Base-by-base conservation (phyloP, 2,888 invertebrate species). In the Eristalinus sepulchralis region DNA sequence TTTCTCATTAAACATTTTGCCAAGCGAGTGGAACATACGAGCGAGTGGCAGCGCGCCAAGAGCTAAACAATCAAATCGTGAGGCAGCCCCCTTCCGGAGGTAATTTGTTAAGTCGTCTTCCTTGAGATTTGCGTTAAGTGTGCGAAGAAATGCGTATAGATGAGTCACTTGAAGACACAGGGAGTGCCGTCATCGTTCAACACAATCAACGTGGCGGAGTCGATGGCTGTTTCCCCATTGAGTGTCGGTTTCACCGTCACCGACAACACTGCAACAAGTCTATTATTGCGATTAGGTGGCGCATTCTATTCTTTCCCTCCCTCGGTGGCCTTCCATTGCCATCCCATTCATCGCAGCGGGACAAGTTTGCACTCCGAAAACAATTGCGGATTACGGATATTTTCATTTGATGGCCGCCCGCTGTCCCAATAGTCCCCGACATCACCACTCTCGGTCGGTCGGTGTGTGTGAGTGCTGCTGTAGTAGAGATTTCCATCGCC, bases 191-290 rank as follows among this genome's bases (percentile, higher is more conserved):
- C 27, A 17, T 20, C 17, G 47, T 47, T 22, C 33, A 33, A 22
- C 13, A 22, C 13, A 64, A 17, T 39, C 27, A n/a, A 20, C 33
- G 33, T 11, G 39, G 47, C 47, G 24, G 47, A 20, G 27, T 6
- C 36, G n/a, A n/a, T n/a, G n/a, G n/a, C n/a, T n/a, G n/a, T n/a
- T n/a, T n/a, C 47, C 34, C 66, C 57, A 2, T 27, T 3, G 27
- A n/a, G 27, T 60, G 20, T 27, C 60, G 13, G 31, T 64, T 55
- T 27, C n/a, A n/a, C 53, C 24, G 27, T n/a, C 59, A 47, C 17
- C n/a, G 60, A 20, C 67, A 73, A 73, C 24, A 72, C 55, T 81
- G 71, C 76, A 80, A 80, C 71, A 76, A 84, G 84, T 84, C 57
- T 33, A 64, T 79, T 55, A 70, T 66, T 70, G 55, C 59, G 39